These are phyloP conservation scores for Eulemur albifrons DNA, from an alignment of 2,797 vertebrate species.

Conservation along the genomic window DNA sequence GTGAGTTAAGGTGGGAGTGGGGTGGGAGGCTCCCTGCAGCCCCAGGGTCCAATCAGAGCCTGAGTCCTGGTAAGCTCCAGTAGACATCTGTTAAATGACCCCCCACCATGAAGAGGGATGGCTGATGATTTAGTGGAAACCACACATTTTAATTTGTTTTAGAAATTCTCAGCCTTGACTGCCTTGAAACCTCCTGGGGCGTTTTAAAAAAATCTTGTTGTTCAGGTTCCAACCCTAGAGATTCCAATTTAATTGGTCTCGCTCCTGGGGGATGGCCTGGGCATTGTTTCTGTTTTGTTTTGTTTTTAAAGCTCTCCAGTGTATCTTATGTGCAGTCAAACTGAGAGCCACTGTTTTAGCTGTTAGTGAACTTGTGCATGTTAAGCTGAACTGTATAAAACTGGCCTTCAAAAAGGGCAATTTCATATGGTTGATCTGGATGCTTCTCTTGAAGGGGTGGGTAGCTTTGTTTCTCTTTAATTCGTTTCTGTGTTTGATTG, in stretches of 20 bases:
- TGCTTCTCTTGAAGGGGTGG: neutral
- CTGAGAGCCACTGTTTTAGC: neutral
- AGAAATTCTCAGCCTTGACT: neutral
- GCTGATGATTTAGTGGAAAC: neutral
- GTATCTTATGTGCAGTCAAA: neutral
- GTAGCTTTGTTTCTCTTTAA: neutral
- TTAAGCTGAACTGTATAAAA: neutral
- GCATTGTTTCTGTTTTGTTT: neutral
- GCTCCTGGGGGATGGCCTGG: neutral
- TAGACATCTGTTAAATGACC: neutral
- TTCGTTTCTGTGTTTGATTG: neutral
- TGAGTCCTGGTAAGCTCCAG: too few species aligned
- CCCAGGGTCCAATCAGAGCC: neutral
- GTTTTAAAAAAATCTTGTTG: neutral
- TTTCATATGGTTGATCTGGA: neutral
- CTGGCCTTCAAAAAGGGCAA: neutral
- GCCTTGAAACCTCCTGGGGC: neutral
- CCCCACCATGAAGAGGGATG: neutral
- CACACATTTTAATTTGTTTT: neutral
- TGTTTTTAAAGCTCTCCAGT: neutral
- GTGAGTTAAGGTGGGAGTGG: rapidly evolving
- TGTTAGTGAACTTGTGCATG: neutral
- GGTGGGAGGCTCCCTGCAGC: neutral
- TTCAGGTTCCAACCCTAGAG: neutral
- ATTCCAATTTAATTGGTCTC: neutral